phyloP scores from a whole-genome alignment of 2,888 invertebrate species.

The Euplexia lucipara region DNA sequence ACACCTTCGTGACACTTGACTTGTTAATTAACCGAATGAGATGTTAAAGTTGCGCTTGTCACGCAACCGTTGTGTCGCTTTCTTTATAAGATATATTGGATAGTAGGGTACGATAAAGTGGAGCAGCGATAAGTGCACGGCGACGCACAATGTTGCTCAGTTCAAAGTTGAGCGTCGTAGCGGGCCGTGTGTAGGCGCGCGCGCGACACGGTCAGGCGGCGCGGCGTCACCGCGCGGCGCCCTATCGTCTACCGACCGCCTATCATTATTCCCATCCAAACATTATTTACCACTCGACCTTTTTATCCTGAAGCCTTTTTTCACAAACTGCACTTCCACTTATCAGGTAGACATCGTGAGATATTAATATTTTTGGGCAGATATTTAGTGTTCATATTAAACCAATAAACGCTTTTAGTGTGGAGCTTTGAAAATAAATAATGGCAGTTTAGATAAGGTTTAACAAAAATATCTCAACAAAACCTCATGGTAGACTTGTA shows the following conservation, averaged over 20 bases:
- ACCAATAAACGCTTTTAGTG: conserved; percentile 48
- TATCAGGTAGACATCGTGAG: conserved; percentile 56
- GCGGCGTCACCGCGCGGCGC: conserved; percentile 85
- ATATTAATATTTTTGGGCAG: conserved; percentile 50
- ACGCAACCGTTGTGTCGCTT: conserved; percentile 28
- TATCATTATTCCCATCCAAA: conserved; percentile 83
- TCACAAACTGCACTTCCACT: conserved; percentile 54
- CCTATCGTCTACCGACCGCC: conserved; percentile 86
- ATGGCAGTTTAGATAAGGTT: conserved; percentile 39
- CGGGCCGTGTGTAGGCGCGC: conserved; percentile 58
- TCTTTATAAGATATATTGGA: conserved; percentile 39
- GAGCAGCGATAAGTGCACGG: conserved; percentile 39
- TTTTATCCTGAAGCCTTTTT: conserved; percentile 66
- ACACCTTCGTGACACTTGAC: conserved; percentile 21
- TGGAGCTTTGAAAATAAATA: conserved; percentile 45
- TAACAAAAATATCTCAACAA: conserved; percentile 8
- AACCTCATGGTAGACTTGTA: conserved; percentile 1
- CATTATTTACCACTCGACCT: conserved; percentile 66
- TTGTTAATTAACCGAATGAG: conserved; percentile 35
- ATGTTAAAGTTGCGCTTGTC: conserved; percentile 20
- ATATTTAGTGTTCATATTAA: conserved; percentile 49
- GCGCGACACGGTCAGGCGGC: conserved; percentile 78
- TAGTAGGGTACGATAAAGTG: conserved; percentile 25
- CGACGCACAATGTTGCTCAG: conserved; percentile 24
- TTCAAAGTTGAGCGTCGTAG: conserved; percentile 57